Conservation (phyloP, 2,888 invertebrate genomes). For the Anarsia innoxiella region DNA sequence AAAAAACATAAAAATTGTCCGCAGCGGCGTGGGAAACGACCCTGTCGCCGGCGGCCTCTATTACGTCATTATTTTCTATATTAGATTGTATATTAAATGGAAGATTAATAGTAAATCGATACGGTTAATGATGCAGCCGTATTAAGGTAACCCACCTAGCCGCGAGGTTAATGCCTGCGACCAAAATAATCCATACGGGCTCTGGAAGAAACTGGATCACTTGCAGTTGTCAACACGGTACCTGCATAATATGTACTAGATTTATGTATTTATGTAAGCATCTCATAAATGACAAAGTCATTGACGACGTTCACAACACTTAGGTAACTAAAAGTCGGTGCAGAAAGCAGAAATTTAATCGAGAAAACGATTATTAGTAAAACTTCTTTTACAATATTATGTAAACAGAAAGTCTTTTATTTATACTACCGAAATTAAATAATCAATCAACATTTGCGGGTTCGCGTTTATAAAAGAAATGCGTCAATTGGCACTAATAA, state of each 20-base stretch:
- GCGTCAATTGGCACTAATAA: slow-evolving; percentile 64
- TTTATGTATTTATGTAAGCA: too few relatives aligned
- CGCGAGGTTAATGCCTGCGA: slow-evolving; percentile 10
- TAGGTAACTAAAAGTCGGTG: too few relatives aligned
- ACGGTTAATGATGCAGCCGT: slow-evolving; percentile 42
- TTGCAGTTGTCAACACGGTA: slow-evolving; percentile 5
- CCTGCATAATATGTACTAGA: too few relatives aligned
- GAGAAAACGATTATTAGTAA: too few relatives aligned
- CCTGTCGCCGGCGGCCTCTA: slow-evolving; percentile 72
- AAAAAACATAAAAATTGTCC: slow-evolving; percentile 59
- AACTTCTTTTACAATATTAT: too few relatives aligned
- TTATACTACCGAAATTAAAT: slow-evolving; percentile 26
- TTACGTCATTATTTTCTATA: slow-evolving; percentile 75
- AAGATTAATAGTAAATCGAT: slow-evolving; percentile 73
- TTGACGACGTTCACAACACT: too few relatives aligned
- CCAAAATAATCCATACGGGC: slow-evolving; percentile 8
- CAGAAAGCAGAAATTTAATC: too few relatives aligned
- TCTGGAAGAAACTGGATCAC: slow-evolving; percentile 1
- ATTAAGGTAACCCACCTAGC: slow-evolving; percentile 27
- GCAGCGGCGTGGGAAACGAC: slow-evolving; percentile 69
- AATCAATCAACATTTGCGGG: slow-evolving; percentile 31
- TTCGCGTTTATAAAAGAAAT: slow-evolving; percentile 32
- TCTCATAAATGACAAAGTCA: too few relatives aligned
- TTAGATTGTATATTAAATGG: slow-evolving; percentile 70
- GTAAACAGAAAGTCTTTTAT: too few relatives aligned